Evolutionary conservation across 2,113 vertebrate species (phyloP).

Genomic region (Chloroceryle aenea): DNA sequence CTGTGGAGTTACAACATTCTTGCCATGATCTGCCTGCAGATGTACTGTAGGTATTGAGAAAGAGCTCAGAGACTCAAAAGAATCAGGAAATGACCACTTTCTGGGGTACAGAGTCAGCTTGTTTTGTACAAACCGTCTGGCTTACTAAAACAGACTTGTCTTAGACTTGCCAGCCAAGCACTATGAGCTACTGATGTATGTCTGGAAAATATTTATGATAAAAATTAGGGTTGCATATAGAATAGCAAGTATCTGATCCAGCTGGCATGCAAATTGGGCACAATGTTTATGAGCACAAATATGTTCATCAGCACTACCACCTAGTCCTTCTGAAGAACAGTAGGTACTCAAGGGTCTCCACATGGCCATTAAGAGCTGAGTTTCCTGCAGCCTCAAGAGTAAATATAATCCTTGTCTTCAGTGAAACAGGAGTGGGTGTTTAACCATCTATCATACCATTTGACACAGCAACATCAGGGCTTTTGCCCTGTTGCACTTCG

Average conservation of each 20-base stretch:
- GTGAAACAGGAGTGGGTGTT: not conserved
- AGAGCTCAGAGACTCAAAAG: not conserved
- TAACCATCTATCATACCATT: not conserved
- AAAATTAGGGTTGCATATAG: conserved; percentile 41
- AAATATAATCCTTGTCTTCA: not conserved
- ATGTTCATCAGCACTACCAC: conserved; percentile 16
- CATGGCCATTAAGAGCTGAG: not conserved
- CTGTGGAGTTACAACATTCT: not conserved
- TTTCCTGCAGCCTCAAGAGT: not conserved
- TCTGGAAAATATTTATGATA: conserved; percentile 63
- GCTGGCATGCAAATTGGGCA: conserved; percentile 43
- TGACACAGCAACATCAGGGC: not conserved
- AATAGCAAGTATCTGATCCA: conserved; percentile 62
- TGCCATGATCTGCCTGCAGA: conserved; percentile 23
- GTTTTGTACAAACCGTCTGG: conserved; percentile 10
- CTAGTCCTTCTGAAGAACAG: conserved; percentile 27
- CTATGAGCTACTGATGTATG: conserved; percentile 14
- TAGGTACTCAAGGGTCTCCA: not conserved
- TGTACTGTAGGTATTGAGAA: not conserved
- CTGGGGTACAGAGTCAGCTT: conserved; percentile 54
- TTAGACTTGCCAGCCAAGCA: conserved; percentile 52
- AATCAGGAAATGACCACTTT: conserved; percentile 56
- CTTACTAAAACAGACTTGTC: conserved; percentile 21
- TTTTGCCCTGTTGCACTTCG: not conserved
- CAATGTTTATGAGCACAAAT: conserved; percentile 27